Evolutionary conservation across 92 coral and sea anemone genomes (phyloP).

Genomic region (Diadumene lineata): DNA sequence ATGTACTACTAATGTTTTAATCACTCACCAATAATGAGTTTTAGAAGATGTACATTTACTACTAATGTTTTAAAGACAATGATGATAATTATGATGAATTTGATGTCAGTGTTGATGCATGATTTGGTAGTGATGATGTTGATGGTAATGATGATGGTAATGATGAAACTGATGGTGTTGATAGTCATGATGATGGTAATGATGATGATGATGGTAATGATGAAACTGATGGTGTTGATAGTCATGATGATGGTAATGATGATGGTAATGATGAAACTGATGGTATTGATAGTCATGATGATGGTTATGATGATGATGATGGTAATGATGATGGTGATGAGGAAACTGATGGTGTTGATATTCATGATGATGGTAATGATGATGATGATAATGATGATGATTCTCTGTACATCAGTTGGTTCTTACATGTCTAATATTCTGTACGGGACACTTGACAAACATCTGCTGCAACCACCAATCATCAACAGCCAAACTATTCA

Average conservation of each 20-base stretch:
- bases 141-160: neutral
- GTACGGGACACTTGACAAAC: conserved; percentile 87
- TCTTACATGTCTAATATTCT: conserved; percentile 82
- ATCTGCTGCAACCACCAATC: conserved; percentile 95
- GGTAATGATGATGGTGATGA: neutral
- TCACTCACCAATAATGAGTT: no score
- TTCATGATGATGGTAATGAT: conserved; percentile 6
- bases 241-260: neutral
- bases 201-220: conserved; percentile 4
- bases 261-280: neutral
- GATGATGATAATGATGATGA: neutral
- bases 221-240: neutral
- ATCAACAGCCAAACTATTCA: conserved; percentile 77
- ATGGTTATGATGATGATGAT: conserved; percentile 2
- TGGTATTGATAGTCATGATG: neutral
- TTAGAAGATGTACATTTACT: no score
- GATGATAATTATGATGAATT: conserved; percentile 1
- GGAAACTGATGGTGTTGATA: neutral
- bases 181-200: conserved; percentile 5
- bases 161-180: neutral
- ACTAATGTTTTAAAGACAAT: no score
- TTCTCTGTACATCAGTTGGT: neutral
- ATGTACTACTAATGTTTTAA: no score
- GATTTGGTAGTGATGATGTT: neutral
- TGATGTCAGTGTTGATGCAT: neutral